These are phyloP conservation scores for Steinernema scapterisci DNA, from an alignment of 2,888 invertebrate genomes.

Conservation along the genomic window DNA sequence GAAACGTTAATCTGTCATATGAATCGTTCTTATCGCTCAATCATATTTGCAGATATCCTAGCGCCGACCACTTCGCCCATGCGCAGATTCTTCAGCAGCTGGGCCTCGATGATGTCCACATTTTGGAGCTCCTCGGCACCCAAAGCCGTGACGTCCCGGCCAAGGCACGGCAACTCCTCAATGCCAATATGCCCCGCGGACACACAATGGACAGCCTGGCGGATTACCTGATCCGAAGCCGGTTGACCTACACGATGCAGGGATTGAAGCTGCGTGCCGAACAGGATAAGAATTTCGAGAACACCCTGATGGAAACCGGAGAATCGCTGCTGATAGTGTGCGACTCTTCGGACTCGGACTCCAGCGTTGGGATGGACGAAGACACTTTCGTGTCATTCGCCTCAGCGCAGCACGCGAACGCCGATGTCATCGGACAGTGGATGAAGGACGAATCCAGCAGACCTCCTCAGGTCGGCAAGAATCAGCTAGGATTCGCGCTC, in stretches of 20 bases:
- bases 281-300: slow-evolving; percentile 59
- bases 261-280: slow-evolving; percentile 57
- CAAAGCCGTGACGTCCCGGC: slow-evolving; percentile 52
- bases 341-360: slow-evolving; percentile 57
- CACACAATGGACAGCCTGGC: slow-evolving; percentile 58
- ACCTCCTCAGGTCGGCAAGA: slow-evolving; percentile 58
- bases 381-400: slow-evolving; percentile 57
- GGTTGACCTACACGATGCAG: slow-evolving; percentile 60
- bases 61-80: slow-evolving; percentile 62
- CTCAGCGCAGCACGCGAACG: slow-evolving; percentile 51
- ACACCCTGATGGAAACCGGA: slow-evolving; percentile 57
- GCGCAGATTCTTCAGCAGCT: slow-evolving; percentile 54
- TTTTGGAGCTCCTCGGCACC: slow-evolving; percentile 60
- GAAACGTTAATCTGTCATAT: too few relatives aligned
- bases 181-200: slow-evolving; percentile 60
- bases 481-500: slow-evolving; percentile 59
- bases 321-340: slow-evolving; percentile 63
- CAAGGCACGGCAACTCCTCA: slow-evolving; percentile 49
- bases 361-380: slow-evolving; percentile 64
- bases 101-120: slow-evolving; percentile 51
- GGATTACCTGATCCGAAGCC: slow-evolving; percentile 50
- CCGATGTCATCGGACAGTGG: slow-evolving; percentile 52
- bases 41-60: slow-evolving; percentile 54
- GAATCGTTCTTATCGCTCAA: neutral
- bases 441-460: slow-evolving; percentile 55